A percentile compares a stretch with the other conserved stretches of the same genome.
Conservation (phyloP, 2,888 invertebrate genomes). For the Apoda limacodes region DNA sequence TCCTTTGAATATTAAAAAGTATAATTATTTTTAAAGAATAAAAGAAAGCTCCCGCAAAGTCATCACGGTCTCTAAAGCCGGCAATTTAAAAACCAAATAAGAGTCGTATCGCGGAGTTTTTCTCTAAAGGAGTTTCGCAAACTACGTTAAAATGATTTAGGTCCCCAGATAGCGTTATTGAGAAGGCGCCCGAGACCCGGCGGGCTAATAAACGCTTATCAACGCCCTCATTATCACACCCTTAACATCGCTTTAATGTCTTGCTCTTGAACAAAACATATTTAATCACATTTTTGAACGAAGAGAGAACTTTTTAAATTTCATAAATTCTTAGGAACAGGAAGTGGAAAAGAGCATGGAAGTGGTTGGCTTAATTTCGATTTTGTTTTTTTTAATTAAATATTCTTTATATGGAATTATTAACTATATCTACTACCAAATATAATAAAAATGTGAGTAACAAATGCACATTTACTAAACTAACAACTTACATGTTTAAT, state of each 20-base stretch:
- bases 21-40: slow-evolving; percentile 33
- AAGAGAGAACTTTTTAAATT: slow-evolving; percentile 59
- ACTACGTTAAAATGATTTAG: slow-evolving; percentile 69
- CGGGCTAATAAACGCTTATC: slow-evolving; percentile 70
- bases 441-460: too few relatives aligned
- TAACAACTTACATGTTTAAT: too few relatives aligned
- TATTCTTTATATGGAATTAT: too few relatives aligned
- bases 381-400: too few relatives aligned
- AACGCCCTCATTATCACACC: slow-evolving; percentile 70
- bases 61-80: slow-evolving; percentile 27
- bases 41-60: slow-evolving; percentile 24
- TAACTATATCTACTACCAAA: too few relatives aligned
- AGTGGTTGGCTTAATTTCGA: too few relatives aligned
- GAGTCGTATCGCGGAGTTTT: slow-evolving; percentile 44
- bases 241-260: slow-evolving; percentile 71
- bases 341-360: too few relatives aligned
- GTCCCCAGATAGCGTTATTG: slow-evolving; percentile 62
- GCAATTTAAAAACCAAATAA: slow-evolving; percentile 49
- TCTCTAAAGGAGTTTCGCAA: slow-evolving; percentile 49
- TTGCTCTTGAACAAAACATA: slow-evolving; percentile 71
- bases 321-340: slow-evolving; percentile 41
- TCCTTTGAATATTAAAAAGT: too few relatives aligned
- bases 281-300: slow-evolving; percentile 68
- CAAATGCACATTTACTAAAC: too few relatives aligned
- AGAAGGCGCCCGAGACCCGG: slow-evolving; percentile 43